phyloP scores from a whole-genome alignment of 2,888 invertebrate genomes.

The Campoplex capitator region DNA sequence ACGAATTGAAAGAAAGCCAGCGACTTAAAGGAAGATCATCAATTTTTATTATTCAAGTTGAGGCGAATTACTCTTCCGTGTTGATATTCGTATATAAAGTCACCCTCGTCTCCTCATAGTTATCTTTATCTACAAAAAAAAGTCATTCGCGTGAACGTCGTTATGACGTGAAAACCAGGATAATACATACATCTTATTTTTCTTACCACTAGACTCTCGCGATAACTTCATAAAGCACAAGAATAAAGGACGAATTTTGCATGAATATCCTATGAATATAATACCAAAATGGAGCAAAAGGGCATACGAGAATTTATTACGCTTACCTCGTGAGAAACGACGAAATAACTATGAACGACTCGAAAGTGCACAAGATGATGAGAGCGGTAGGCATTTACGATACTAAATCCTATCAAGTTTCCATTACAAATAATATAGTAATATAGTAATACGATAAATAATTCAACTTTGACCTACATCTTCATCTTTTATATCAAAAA shows the following conservation, averaged over 20 bases:
- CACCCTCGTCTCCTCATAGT: background rate
- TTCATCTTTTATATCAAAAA: background rate
- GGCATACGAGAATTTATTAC: conserved; percentile 25
- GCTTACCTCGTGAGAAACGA: conserved; percentile 35
- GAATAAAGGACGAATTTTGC: conserved; percentile 35
- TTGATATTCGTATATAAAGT: conserved; percentile 1
- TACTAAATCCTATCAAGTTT: conserved; percentile 13
- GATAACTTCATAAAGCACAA: conserved; percentile 31
- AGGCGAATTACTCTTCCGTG: background rate
- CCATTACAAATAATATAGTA: conserved; percentile 1
- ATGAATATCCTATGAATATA: conserved; percentile 52
- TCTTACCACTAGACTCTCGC: conserved; percentile 22
- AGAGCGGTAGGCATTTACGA: conserved; percentile 18
- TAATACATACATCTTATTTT: conserved; percentile 14
- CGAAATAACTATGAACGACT: conserved; percentile 5
- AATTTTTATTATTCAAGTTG: background rate
- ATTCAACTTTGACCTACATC: background rate
- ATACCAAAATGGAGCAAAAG: conserved; percentile 20
- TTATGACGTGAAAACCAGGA: conserved; percentile 22
- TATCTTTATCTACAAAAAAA: conserved; percentile 7
- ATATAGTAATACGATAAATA: background rate
- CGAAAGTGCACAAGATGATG: conserved; percentile 3
- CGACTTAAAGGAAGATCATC: background rate
- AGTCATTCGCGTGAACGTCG: conserved; percentile 6
- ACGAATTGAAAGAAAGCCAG: background rate